A percentile compares a stretch with the other conserved stretches of the same genome.
phyloP scores from a whole-genome alignment of 2,113 vertebrate species.

The Lepisosteus oculatus region DNA sequence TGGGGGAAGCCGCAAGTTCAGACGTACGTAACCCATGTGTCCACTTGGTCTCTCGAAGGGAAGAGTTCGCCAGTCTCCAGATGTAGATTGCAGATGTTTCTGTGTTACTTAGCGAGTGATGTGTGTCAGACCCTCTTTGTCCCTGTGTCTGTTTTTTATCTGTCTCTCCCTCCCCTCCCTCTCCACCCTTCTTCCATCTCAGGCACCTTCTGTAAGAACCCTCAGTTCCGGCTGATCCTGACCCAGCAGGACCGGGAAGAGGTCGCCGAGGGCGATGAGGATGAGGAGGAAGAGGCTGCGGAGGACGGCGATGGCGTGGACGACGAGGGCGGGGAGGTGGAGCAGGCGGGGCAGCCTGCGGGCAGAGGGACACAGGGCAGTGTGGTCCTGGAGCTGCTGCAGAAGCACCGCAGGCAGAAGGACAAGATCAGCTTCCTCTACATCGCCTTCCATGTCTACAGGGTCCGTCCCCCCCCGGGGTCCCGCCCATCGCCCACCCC shows the following conservation, averaged over 20 bases:
- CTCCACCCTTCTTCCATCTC: neutral
- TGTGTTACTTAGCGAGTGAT: neutral
- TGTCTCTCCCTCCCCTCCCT: neutral
- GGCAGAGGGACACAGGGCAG: slow-evolving; percentile 54
- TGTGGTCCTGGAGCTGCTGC: slow-evolving; percentile 66
- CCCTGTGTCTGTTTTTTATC: neutral
- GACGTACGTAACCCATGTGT: slow-evolving; percentile 36
- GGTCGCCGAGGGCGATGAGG: slow-evolving; percentile 33
- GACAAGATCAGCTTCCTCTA: slow-evolving; percentile 52
- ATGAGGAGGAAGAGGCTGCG: slow-evolving; percentile 26
- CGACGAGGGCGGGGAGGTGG: neutral
- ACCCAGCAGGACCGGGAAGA: slow-evolving; percentile 43
- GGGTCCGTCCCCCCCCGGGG: slow-evolving; percentile 37
- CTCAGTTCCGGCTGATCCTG: slow-evolving; percentile 64
- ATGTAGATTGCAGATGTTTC: neutral
- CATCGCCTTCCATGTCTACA: slow-evolving; percentile 68
- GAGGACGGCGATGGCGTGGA: slow-evolving; percentile 23
- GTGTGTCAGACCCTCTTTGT: neutral
- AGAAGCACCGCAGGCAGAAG: slow-evolving; percentile 63
- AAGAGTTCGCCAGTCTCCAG: slow-evolving; percentile 11
- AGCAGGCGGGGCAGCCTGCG: slow-evolving; percentile 17
- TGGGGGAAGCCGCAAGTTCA: slow-evolving; percentile 59
- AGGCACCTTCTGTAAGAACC: slow-evolving; percentile 71
- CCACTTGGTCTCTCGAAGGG: neutral
- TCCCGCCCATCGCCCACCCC: too few species aligned